Evolutionary conservation across 2,888 invertebrate genomes (phyloP), one percentile per base, ranked within the genome.

Genomic region (Troides oblongomaculatus): DNA sequence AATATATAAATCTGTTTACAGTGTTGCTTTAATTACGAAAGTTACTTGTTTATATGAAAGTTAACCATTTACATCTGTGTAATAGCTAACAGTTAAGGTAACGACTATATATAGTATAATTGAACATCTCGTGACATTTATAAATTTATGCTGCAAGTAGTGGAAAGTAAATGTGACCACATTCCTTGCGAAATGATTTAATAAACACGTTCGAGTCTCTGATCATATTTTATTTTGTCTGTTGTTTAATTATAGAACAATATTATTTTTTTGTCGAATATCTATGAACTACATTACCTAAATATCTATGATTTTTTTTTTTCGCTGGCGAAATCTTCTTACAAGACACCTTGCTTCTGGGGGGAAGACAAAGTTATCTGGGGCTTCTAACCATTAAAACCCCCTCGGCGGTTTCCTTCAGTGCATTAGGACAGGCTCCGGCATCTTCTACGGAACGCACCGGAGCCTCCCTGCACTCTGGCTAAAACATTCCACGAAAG

Each of bases 81-180:
- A 36, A 57, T 65, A 61, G 56, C 21, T 61, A 21, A 18, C 62
- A 53, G 61, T 65, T 23, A 61, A 61, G 68, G 64, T 30, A 64
- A 64, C 64, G 23, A 46, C 65, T 62, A 18, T 66, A 70, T 59
- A 66, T 39, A 57, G 69, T 58, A 62, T 66, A 70, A 70, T 70
- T 70, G 69, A 59, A 14, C 62, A 70, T 70, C 59, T 39, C 36
- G 58, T 46, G 62, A 50, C 65, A 65, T 69, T 65, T 66, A 70
- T 70, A 62, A 62, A 46, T 59, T 70, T 70, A 62, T 66, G 58
- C 61, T 56, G 43, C 57, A 39, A 61, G 74, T 68, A 71, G 78
- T 79, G 81, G 82, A 85, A 85, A 86, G 85, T 78, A 76, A 79
- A 72, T 76, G 74, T 72, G 75, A 74, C 84, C 73, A 80, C 86